Evolutionary conservation across 2,113 vertebrate genomes (phyloP), one percentile per base, ranked within the genome.

Genomic region (Crotalus viridis): DNA sequence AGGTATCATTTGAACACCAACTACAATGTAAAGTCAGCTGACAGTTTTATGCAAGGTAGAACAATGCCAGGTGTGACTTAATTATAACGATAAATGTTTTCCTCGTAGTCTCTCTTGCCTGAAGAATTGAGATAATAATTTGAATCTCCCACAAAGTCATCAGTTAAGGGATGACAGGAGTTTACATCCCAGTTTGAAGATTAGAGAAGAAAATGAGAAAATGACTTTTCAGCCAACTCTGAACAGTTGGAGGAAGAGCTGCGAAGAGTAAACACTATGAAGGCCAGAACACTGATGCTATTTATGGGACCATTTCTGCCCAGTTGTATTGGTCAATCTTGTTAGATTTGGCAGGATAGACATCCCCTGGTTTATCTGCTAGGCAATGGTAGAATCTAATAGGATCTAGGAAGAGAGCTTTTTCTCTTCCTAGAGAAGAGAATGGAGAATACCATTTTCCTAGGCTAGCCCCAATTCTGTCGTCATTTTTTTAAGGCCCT

Each of bases 31-130:
- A 81, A 81, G 33, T 17, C 33, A 43, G 33, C 33, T 81, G 74
- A 87, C n/a, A n/a, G 88, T 93, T 87, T 95, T 91, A 91, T n/a
- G 13, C 93, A 93, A 94, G 90, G n/a, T 28, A 21, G 15, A 10
- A 4, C 3, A 39, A 93, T 51, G 33, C 74, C 0, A 10, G n/a
- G 21, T 64, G 12, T 87, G 92, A 95, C 88, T 96, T 92, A 89
- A 0, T 59, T 81, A 87, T 1, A 28, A 90, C 87, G 91, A 95
- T 90, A 90, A 90, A 87, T 92, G 86, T 4, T 88, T 93, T 1
- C 9, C 0, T 39, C 24, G 7, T 1, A 89, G 85, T 10, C 69
- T 22, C 10, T 94, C 59, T 88, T 59, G 89, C 92, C 64, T 59
- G 55, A n/a, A 59, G 69, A 86, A 6, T 43, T 85, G 54, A 85